Conservation (phyloP, 2,113 vertebrate species). For the Spilogale gracilis region DNA sequence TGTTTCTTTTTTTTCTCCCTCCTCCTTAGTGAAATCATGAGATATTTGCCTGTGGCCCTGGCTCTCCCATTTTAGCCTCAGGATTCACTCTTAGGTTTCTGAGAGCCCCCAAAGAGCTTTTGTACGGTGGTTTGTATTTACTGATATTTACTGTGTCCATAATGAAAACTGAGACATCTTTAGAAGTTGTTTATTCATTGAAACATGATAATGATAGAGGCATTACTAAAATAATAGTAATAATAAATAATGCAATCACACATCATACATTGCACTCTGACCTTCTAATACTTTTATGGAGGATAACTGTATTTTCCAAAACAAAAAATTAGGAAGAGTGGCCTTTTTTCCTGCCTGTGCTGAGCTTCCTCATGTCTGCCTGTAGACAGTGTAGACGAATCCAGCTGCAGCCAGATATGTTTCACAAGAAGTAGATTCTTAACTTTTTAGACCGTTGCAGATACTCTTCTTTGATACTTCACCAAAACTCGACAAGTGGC, state of each 20-base stretch:
- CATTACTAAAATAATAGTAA: background rate
- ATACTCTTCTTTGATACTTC: background rate
- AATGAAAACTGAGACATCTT: background rate
- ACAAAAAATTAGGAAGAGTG: background rate
- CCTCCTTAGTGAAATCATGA: background rate
- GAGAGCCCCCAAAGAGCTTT: background rate
- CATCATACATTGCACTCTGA: background rate
- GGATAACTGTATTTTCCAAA: background rate
- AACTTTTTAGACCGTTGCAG: background rate
- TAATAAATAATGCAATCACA: background rate
- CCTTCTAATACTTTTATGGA: background rate
- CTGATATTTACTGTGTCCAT: background rate
- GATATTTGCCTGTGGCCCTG: background rate
- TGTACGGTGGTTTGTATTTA: background rate
- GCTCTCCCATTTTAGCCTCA: background rate
- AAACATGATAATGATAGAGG: background rate
- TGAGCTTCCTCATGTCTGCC: background rate
- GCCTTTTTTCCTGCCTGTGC: background rate
- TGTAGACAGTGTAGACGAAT: background rate
- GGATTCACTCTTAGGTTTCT: background rate
- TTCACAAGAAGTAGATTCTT: background rate
- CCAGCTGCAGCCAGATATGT: no score
- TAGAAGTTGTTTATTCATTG: background rate
- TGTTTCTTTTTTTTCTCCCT: background rate
- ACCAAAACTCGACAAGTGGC: background rate